Percentiles rank a stretch among this genome's conserved stretches.
phyloP scores from a whole-genome alignment of 2,888 invertebrate genomes.

The Arenicola marina region DNA sequence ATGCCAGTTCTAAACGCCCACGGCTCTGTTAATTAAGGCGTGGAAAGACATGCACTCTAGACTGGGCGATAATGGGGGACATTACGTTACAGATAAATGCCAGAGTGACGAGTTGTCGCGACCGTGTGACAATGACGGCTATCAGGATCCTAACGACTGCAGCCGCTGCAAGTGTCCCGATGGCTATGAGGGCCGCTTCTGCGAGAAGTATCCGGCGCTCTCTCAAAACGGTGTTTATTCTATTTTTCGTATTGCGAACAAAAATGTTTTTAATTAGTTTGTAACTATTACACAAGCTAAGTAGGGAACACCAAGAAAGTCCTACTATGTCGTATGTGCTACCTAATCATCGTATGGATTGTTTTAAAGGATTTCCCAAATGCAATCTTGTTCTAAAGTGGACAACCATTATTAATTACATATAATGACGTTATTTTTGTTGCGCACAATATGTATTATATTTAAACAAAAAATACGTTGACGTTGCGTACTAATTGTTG shows the following conservation, averaged over 20 bases:
- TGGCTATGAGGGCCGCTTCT: conserved; percentile 20
- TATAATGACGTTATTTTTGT: neutral
- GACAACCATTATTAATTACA: too few species aligned
- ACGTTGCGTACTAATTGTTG: neutral
- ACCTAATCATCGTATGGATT: neutral
- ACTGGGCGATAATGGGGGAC: neutral
- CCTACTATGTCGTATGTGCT: neutral
- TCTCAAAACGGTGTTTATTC: conserved; percentile 2
- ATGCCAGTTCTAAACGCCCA: too few species aligned
- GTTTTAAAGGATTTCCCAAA: neutral
- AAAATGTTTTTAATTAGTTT: too few species aligned
- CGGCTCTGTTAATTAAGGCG: too few species aligned
- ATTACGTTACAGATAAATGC: neutral
- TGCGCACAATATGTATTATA: neutral
- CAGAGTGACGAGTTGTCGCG: neutral
- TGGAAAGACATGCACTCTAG: neutral
- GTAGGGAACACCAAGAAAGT: too few species aligned
- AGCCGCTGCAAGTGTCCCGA: conserved; percentile 26
- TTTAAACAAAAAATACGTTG: neutral
- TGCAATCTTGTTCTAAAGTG: too few species aligned
- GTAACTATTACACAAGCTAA: too few species aligned
- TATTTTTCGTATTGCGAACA: too few species aligned
- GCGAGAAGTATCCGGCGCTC: neutral
- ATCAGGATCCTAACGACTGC: conserved; percentile 26
- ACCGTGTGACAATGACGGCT: conserved; percentile 17